Conservation (phyloP, 2,888 invertebrate genomes). For the Acleris cristana region DNA sequence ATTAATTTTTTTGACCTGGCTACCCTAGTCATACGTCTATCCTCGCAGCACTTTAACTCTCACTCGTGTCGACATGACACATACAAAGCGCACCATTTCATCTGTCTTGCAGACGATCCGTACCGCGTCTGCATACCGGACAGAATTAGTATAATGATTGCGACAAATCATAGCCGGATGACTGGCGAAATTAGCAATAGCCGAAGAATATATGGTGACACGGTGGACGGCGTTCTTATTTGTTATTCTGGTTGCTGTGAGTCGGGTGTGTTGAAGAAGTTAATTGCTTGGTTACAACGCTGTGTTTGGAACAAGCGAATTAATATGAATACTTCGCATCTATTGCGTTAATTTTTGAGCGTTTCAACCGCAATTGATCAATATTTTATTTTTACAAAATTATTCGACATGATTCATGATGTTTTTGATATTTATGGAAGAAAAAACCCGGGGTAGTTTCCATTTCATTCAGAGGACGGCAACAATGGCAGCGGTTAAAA, state of each 20-base stretch:
- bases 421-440: too few species aligned
- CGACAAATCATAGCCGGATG: conserved; percentile 26
- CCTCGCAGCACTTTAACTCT: background rate
- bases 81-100: conserved; percentile 11
- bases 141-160: conserved; percentile 24
- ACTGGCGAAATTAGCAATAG: conserved; percentile 24
- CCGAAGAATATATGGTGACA: conserved; percentile 2
- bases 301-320: too few species aligned
- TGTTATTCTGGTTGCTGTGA: background rate
- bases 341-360: too few species aligned
- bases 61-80: conserved; percentile 16
- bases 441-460: too few species aligned
- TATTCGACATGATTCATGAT: too few species aligned
- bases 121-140: conserved; percentile 12
- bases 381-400: too few species aligned
- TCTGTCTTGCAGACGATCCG: conserved; percentile 17
- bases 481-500: too few species aligned
- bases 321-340: too few species aligned
- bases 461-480: too few species aligned
- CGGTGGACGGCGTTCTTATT: conserved; percentile 11
- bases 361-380: too few species aligned
- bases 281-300: too few species aligned
- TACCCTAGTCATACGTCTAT: background rate
- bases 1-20: background rate
- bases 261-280: too few species aligned